phyloP scores from a whole-genome alignment of 2,888 invertebrate genomes.

The Pinctada fucata region DNA sequence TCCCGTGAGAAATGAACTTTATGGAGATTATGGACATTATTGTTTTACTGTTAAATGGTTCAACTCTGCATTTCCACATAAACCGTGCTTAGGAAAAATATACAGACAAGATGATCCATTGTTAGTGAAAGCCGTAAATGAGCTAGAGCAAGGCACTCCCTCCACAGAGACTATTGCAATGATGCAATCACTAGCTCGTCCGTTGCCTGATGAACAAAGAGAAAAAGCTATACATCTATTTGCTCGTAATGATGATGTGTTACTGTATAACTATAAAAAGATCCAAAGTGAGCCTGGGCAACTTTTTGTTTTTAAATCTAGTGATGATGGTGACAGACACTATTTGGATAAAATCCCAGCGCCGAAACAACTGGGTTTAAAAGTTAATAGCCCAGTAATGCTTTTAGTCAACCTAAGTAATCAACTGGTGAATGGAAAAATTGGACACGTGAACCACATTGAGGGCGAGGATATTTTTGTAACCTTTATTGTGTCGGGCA shows the following conservation, averaged over 20 bases:
- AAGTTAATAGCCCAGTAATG: no score
- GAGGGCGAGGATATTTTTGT: slow-evolving; percentile 13
- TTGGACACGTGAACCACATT: slow-evolving; percentile 17
- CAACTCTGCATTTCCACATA: slow-evolving; percentile 12
- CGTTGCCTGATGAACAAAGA: slow-evolving; percentile 3
- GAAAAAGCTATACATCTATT: slow-evolving; percentile 8
- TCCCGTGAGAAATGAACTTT: slow-evolving; percentile 11
- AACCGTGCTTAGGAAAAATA: background rate
- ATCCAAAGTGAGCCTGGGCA: no score
- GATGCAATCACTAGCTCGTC: slow-evolving; percentile 16
- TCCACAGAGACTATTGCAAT: slow-evolving; percentile 12
- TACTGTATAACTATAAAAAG: slow-evolving; percentile 23
- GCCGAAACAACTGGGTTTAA: slow-evolving; percentile 19
- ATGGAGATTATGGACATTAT: slow-evolving; percentile 21
- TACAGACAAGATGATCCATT: slow-evolving; percentile 14
- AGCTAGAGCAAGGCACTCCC: slow-evolving; percentile 20
- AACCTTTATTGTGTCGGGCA: background rate
- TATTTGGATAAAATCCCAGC: background rate
- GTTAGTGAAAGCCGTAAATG: slow-evolving; percentile 18
- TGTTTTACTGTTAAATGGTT: slow-evolving; percentile 23
- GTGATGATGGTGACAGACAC: background rate
- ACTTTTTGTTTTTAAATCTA: slow-evolving; percentile 2
- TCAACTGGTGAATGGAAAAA: no score
- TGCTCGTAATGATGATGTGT: slow-evolving; percentile 30
- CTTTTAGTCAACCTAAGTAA: no score